A percentile compares a stretch with the other conserved stretches of the same genome.
These are phyloP conservation scores for Melanchra persicariae DNA, from an alignment of 2,888 invertebrate genomes.

Conservation along the genomic window DNA sequence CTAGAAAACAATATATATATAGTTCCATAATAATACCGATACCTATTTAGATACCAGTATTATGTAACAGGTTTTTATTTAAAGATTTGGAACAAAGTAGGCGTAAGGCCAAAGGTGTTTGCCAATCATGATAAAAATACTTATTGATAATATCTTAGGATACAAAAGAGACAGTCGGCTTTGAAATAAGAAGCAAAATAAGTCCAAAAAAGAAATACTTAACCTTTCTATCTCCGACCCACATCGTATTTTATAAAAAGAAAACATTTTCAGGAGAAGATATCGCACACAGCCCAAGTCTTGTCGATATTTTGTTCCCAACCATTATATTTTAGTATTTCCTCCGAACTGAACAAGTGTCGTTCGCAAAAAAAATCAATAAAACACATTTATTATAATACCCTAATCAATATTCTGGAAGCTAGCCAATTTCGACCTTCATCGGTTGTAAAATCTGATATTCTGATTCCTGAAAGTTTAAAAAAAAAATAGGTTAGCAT, in stretches of 20 bases:
- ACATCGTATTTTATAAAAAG: not conserved
- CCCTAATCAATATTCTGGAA: conserved; percentile 64
- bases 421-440: conserved; percentile 51
- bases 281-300: conserved; percentile 11
- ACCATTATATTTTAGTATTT: conserved; percentile 18
- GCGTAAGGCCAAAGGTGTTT: not conserved
- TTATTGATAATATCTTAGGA: not conserved
- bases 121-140: not conserved
- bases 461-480: conserved; percentile 56
- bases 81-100: too few relatives aligned
- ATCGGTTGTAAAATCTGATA: conserved; percentile 54
- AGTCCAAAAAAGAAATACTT: not conserved
- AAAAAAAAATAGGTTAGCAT: conserved; percentile 60
- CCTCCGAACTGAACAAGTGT: not conserved
- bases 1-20: too few relatives aligned
- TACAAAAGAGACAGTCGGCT: conserved; percentile 4
- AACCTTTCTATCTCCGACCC: not conserved
- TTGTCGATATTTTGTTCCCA: not conserved
- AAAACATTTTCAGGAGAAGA: not conserved
- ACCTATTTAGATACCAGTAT: not conserved
- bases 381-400: conserved; percentile 35
- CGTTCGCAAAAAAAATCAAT: conserved; percentile 18
- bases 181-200: conserved; percentile 23
- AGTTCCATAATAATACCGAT: not conserved
- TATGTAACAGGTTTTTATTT: not conserved